Percentiles rank a stretch among this genome's conserved stretches.
Conservation (phyloP, 2,113 vertebrate genomes). For the Heterotilapia buettikoferi region DNA sequence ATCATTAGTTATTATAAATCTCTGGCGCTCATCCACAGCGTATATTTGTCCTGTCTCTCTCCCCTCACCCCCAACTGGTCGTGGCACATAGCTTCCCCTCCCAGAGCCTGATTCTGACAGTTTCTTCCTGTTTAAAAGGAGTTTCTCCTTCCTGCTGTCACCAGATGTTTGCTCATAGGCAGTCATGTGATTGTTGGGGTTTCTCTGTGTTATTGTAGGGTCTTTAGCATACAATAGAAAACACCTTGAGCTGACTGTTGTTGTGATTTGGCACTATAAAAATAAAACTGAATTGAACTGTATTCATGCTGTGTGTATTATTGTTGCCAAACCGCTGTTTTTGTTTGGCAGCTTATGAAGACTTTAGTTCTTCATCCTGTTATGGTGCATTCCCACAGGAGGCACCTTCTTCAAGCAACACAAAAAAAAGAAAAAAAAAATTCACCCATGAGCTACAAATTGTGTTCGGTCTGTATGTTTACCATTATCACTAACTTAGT, state of each 20-base stretch:
- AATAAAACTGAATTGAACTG: neutral
- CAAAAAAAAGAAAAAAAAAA: fast-evolving
- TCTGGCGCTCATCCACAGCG: neutral
- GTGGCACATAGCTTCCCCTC: neutral
- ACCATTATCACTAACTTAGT: neutral
- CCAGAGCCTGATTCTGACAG: neutral
- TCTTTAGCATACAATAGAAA: neutral
- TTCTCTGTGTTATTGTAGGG: neutral
- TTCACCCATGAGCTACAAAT: neutral
- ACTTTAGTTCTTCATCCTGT: neutral
- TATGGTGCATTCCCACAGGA: neutral
- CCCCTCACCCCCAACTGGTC: neutral
- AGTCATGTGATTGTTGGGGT: neutral
- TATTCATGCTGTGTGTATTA: neutral
- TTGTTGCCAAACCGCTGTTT: neutral
- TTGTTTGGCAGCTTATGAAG: neutral
- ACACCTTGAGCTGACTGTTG: neutral
- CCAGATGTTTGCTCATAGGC: neutral
- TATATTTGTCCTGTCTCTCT: neutral
- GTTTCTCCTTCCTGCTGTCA: neutral
- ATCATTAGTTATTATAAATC: neutral
- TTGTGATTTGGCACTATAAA: neutral
- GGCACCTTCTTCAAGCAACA: neutral
- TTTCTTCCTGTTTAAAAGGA: neutral
- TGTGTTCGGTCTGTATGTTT: neutral